A percentile compares a stretch with the other conserved stretches of the same genome.
phyloP scores from a whole-genome alignment of 1,140 invertebrate species.

The Rhizoglyphus robini region DNA sequence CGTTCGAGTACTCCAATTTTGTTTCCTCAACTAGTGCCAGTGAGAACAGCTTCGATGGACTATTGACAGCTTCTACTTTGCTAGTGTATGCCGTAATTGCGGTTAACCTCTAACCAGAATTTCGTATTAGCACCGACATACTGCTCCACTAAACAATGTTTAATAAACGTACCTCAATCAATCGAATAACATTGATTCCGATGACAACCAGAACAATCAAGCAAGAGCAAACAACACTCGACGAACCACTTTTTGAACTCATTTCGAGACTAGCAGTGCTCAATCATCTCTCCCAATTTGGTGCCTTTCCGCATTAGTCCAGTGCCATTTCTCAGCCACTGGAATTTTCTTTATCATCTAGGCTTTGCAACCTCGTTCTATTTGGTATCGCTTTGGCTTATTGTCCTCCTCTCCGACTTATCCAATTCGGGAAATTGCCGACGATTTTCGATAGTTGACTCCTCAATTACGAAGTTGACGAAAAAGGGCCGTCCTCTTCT shows the following conservation, averaged over 20 bases:
- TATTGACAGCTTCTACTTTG: too few relatives aligned
- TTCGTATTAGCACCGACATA: neutral
- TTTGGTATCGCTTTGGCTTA: neutral
- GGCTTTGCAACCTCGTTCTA: neutral
- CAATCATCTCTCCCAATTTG: neutral
- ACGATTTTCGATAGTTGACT: neutral
- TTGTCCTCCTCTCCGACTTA: neutral
- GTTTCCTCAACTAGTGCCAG: neutral
- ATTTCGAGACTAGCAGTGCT: neutral
- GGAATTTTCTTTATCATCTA: neutral
- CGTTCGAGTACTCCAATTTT: neutral
- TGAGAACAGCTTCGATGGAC: too few relatives aligned
- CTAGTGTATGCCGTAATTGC: neutral
- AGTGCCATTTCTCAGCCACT: conserved; percentile 2
- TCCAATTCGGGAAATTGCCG: neutral
- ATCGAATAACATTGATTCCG: neutral
- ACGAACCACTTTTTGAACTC: neutral
- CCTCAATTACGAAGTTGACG: neutral
- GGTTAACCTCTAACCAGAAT: neutral
- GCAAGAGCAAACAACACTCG: neutral
- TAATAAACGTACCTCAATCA: neutral
- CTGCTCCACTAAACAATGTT: neutral
- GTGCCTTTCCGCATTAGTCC: neutral
- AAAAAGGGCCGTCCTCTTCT: neutral
- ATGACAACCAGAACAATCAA: neutral